Conservation (phyloP, 2,113 vertebrate species). For the Poeciliopsis prolifica region DNA sequence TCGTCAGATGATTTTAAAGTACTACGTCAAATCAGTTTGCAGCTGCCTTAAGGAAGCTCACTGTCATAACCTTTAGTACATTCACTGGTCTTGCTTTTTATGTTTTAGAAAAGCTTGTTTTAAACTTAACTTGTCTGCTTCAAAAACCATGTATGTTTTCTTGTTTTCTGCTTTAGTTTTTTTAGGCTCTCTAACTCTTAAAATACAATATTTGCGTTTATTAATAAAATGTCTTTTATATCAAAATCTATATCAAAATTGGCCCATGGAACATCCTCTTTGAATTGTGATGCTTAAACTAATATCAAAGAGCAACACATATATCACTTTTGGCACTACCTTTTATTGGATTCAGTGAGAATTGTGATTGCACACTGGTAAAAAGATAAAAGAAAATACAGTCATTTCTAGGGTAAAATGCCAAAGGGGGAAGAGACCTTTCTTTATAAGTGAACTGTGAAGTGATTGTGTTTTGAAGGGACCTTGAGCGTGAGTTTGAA, state of each 20-base stretch:
- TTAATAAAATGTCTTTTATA: constrained; percentile 12
- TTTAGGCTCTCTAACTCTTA: too few relatives aligned
- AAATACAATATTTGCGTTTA: neutral
- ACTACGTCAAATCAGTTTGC: constrained; percentile 63
- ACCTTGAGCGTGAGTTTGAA: constrained; percentile 79
- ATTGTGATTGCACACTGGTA: constrained; percentile 64
- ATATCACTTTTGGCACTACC: constrained; percentile 51
- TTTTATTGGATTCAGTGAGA: constrained; percentile 70
- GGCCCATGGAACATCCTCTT: constrained; percentile 26
- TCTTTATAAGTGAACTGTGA: constrained; percentile 69
- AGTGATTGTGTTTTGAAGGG: constrained; percentile 62
- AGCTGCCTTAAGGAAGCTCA: constrained; percentile 36
- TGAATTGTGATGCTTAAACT: constrained; percentile 56
- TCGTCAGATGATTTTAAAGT: constrained; percentile 49
- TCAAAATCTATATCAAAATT: constrained; percentile 14
- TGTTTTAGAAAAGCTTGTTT: neutral
- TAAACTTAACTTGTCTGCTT: neutral
- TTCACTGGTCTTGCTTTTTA: constrained; percentile 2
- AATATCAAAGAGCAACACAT: constrained; percentile 57
- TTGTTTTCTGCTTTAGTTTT: too few relatives aligned
- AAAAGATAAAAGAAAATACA: constrained; percentile 55
- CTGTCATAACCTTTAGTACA: constrained; percentile 46
- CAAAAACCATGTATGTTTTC: neutral
- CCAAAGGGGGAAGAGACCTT: constrained; percentile 43
- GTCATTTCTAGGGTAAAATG: constrained; percentile 59